Conservation (phyloP, 2,888 invertebrate species). For the Pseudanteris insignis region DNA sequence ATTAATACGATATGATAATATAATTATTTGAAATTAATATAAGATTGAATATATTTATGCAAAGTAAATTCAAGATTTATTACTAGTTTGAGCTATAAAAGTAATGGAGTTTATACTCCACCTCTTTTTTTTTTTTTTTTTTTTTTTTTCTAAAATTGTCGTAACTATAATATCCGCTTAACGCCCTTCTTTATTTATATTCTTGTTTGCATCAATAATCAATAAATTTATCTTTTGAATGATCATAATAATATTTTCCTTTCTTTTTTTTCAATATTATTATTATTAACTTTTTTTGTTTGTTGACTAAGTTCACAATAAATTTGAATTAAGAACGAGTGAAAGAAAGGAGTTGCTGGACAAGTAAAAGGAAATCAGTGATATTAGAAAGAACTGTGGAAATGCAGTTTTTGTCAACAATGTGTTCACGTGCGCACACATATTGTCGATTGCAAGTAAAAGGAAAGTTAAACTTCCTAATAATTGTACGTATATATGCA, state of each 20-base stretch:
- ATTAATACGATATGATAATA: too few species aligned
- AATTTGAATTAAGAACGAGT: constrained; percentile 41
- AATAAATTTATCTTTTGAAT: constrained; percentile 43
- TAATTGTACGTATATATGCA: constrained; percentile 51
- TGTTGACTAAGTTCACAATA: constrained; percentile 38
- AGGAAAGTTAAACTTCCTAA: constrained; percentile 46
- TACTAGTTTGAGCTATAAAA: too few species aligned
- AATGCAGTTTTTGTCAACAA: constrained; percentile 47
- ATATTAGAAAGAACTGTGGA: constrained; percentile 42
- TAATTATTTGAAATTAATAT: too few species aligned
- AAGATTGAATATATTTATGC: too few species aligned
- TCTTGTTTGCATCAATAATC: constrained; percentile 37
- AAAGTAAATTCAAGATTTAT: too few species aligned
- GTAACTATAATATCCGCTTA: constrained; percentile 43
- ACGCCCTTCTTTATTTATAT: constrained; percentile 41
- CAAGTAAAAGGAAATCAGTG: constrained; percentile 45
- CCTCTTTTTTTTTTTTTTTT: too few species aligned
- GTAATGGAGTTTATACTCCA: too few species aligned
- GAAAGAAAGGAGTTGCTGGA: constrained; percentile 44
- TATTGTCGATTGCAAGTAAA: constrained; percentile 43
- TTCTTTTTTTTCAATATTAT: constrained; percentile 9
- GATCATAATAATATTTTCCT: constrained; percentile 22
- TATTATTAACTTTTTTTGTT: constrained; percentile 5
- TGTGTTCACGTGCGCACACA: constrained; percentile 48
- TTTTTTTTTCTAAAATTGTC: constrained; percentile 44